These are phyloP conservation scores for Rhaphigaster nebulosa DNA, from an alignment of 2,888 invertebrate genomes.

Conservation along the genomic window DNA sequence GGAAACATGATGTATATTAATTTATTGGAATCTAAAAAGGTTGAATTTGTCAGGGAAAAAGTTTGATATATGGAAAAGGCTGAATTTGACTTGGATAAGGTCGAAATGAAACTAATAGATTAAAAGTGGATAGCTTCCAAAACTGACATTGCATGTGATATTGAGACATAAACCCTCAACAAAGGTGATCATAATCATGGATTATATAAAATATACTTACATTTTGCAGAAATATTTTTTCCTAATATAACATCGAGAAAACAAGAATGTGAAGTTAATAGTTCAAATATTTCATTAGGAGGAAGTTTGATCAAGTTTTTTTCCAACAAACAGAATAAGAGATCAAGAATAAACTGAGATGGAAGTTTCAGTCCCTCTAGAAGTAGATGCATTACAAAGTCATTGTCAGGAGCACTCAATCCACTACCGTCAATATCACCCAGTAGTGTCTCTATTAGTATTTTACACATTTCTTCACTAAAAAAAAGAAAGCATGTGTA, in stretches of 20 bases:
- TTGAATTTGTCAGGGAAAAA: too few relatives aligned
- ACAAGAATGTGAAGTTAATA: constrained; percentile 83
- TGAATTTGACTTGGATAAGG: too few relatives aligned
- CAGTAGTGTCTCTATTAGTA: neutral
- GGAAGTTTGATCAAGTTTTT: constrained; percentile 41
- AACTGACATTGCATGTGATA: too few relatives aligned
- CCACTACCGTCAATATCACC: constrained; percentile 27
- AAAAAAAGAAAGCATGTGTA: neutral
- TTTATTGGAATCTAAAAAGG: too few relatives aligned
- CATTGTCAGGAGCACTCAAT: neutral
- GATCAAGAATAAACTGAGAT: constrained; percentile 34
- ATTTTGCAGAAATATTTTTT: constrained; percentile 67
- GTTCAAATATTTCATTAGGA: constrained; percentile 75
- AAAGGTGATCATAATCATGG: too few relatives aligned
- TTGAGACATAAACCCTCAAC: too few relatives aligned
- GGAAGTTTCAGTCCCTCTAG: constrained; percentile 50
- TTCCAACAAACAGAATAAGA: neutral
- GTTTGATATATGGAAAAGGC: too few relatives aligned
- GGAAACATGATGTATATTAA: too few relatives aligned
- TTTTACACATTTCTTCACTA: constrained; percentile 55
- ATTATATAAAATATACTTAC: constrained; percentile 65
- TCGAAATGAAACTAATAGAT: too few relatives aligned
- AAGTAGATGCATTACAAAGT: constrained; percentile 47
- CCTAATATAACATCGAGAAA: constrained; percentile 80
- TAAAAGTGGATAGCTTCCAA: too few relatives aligned